These are phyloP conservation scores for Ctenicera cuprea DNA, from an alignment of 2,888 invertebrate genomes.

Conservation along the genomic window DNA sequence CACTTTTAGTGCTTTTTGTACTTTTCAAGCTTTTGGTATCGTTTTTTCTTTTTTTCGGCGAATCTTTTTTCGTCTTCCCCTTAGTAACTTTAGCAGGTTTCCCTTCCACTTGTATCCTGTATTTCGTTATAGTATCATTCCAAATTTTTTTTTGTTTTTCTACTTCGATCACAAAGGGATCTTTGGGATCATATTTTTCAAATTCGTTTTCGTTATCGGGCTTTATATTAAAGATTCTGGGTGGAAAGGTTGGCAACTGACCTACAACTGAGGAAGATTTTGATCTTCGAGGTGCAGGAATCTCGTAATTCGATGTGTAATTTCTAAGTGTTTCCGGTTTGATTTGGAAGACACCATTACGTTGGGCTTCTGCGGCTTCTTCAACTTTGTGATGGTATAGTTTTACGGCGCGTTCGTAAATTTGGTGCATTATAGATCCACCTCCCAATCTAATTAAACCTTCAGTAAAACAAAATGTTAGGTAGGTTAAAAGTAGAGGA, in stretches of 20 bases:
- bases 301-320: not conserved
- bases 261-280: not conserved
- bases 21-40: constrained; percentile 27
- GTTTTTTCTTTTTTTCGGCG: constrained; percentile 19
- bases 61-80: constrained; percentile 32
- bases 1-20: constrained; percentile 32
- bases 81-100: constrained; percentile 26
- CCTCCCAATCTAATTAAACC: constrained; percentile 50
- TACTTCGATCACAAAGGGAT: constrained; percentile 43
- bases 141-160: constrained; percentile 48
- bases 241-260: not conserved
- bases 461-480: not conserved
- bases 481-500: too few species aligned
- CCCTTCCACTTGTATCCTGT: constrained; percentile 48
- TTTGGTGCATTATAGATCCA: constrained; percentile 44
- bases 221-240: constrained; percentile 5
- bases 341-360: not conserved
- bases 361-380: not conserved
- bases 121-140: constrained; percentile 50
- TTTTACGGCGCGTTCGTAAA: constrained; percentile 43
- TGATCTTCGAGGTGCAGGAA: not conserved
- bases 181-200: constrained; percentile 28
- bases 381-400: constrained; percentile 9
- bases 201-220: not conserved
- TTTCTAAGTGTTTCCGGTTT: not conserved